Conservation (phyloP, 2,888 invertebrate genomes). For the Proisotoma minuta region DNA sequence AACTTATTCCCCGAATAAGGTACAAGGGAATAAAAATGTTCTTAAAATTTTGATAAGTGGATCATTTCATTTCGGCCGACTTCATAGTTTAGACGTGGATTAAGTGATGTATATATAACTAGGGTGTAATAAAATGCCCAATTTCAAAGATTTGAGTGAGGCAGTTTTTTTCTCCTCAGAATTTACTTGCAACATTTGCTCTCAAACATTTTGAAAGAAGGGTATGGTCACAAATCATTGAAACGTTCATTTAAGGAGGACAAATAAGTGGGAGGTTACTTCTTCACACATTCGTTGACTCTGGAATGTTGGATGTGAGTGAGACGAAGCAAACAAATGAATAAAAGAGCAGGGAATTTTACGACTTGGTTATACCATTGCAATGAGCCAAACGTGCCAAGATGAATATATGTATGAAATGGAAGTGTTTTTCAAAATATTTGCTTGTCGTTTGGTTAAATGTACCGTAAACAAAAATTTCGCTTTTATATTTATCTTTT, state of each 20-base stretch:
- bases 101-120: constrained; percentile 12
- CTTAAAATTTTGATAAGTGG: constrained; percentile 7
- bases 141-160: neutral
- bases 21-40: too few species aligned
- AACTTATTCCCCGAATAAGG: too few species aligned
- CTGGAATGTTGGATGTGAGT: neutral
- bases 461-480: constrained; percentile 26
- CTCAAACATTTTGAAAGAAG: neutral
- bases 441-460: constrained; percentile 19
- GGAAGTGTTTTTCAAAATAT: constrained; percentile 1
- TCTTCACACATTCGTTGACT: constrained; percentile 8
- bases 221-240: constrained; percentile 4
- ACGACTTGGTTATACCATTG: neutral
- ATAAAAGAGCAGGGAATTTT: neutral
- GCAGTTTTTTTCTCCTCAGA: neutral
- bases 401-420: neutral
- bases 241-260: neutral
- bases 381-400: neutral
- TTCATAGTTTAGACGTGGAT: constrained; percentile 7
- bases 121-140: constrained; percentile 7
- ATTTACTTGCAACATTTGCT: neutral
- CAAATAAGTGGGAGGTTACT: constrained; percentile 12
- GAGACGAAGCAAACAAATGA: neutral
- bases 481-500: too few species aligned
- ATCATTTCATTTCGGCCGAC: constrained; percentile 3